Evolutionary conservation across 2,797 vertebrate genomes (phyloP).

Genomic region (Nannoperca obscura): DNA sequence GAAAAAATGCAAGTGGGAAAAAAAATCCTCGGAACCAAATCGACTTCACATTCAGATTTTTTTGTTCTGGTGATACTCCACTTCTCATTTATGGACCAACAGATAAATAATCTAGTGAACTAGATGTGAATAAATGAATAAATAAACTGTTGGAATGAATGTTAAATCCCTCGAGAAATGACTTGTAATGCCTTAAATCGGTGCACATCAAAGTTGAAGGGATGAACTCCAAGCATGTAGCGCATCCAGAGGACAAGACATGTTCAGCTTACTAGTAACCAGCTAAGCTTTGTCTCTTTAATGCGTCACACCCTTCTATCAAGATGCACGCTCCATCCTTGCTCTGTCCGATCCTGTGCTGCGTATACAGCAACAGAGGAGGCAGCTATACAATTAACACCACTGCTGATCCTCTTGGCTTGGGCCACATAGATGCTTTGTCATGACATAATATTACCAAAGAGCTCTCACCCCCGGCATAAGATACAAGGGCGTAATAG

Average conservation of each 20-base stretch:
- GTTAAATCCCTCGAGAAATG: slow-evolving; percentile 57
- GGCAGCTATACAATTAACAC: slow-evolving; percentile 31
- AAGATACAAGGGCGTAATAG: slow-evolving; percentile 46
- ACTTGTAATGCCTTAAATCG: slow-evolving; percentile 76
- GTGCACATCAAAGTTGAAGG: slow-evolving; percentile 64
- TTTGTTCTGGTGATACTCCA: neutral
- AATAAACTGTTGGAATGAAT: slow-evolving; percentile 44
- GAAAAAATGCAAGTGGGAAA: neutral
- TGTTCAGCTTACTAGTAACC: slow-evolving; percentile 38
- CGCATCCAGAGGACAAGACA: slow-evolving; percentile 44
- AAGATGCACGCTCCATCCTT: slow-evolving; percentile 15
- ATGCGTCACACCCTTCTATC: slow-evolving; percentile 56
- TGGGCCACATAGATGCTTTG: slow-evolving; percentile 37
- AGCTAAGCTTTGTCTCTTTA: slow-evolving; percentile 62
- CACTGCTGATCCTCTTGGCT: slow-evolving; percentile 37
- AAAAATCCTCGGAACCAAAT: slow-evolving; percentile 8
- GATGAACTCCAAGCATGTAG: slow-evolving; percentile 57
- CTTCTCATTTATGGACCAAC: neutral
- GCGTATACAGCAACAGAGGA: slow-evolving; percentile 14
- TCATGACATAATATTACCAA: slow-evolving; percentile 48
- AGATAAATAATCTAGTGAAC: slow-evolving; percentile 12
- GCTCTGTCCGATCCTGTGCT: slow-evolving; percentile 19
- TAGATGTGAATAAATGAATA: slow-evolving; percentile 35
- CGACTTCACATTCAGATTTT: slow-evolving; percentile 2
- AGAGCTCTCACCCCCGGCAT: slow-evolving; percentile 26